These are phyloP conservation scores for Lasioglossum lativentre DNA, from an alignment of 2,888 invertebrate genomes.

Conservation along the genomic window DNA sequence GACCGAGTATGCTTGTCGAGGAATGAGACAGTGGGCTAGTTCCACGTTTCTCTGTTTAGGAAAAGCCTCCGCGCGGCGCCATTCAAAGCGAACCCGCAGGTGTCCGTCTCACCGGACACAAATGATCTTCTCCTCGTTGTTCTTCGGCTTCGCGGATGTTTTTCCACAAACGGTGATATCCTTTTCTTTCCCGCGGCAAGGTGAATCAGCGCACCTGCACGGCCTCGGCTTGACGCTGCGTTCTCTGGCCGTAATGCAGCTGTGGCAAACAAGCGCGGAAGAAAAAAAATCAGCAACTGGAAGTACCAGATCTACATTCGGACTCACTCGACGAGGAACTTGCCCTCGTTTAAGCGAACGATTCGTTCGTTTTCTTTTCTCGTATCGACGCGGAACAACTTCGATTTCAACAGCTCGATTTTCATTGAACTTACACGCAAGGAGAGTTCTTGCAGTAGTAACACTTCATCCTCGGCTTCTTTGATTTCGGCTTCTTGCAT, in stretches of 20 bases:
- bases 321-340: slow-evolving; percentile 16
- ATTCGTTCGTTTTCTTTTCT: neutral
- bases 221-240: slow-evolving; percentile 58
- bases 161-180: slow-evolving; percentile 46
- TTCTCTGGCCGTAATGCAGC: slow-evolving; percentile 59
- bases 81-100: slow-evolving; percentile 6
- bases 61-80: neutral
- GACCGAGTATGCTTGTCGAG: too few relatives aligned
- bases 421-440: slow-evolving; percentile 69
- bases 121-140: slow-evolving; percentile 48
- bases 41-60: neutral
- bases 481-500: slow-evolving; percentile 63
- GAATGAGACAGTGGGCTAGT: neutral
- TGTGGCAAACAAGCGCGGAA: slow-evolving; percentile 47
- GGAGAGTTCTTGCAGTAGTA: slow-evolving; percentile 79
- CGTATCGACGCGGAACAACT: neutral
- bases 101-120: slow-evolving; percentile 35
- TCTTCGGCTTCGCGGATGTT: slow-evolving; percentile 45
- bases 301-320: slow-evolving; percentile 40
- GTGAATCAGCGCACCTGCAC: slow-evolving; percentile 69
- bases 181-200: slow-evolving; percentile 49
- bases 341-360: slow-evolving; percentile 3
- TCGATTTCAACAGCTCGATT: neutral
- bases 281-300: slow-evolving; percentile 52
- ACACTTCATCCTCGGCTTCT: slow-evolving; percentile 73